Conservation (phyloP, 2,113 vertebrate species). For the Bos indicus region DNA sequence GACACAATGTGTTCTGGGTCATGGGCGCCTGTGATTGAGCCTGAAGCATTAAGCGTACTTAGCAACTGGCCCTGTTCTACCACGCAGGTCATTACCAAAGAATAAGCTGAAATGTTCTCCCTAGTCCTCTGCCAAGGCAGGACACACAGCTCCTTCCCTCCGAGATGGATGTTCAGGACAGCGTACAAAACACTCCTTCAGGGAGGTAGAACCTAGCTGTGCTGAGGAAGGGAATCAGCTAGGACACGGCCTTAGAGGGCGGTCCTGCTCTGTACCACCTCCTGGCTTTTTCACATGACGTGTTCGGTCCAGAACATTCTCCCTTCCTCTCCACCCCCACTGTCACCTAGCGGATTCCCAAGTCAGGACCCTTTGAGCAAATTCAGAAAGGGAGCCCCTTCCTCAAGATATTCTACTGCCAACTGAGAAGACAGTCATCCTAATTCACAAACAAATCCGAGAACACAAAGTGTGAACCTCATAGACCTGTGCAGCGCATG, state of each 20-base stretch:
- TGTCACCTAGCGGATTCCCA: not conserved
- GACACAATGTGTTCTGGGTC: not conserved
- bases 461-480: not conserved
- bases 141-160: not conserved
- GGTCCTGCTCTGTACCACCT: not conserved
- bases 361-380: not conserved
- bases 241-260: not conserved
- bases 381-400: not conserved
- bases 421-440: not conserved
- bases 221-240: not conserved
- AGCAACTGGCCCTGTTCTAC: not conserved
- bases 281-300: not conserved
- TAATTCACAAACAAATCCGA: not conserved
- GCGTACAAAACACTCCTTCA: rapidly evolving
- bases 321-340: rapidly evolving
- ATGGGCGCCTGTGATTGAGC: not conserved
- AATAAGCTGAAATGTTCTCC: not conserved
- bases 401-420: not conserved
- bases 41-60: not conserved
- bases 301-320: not conserved
- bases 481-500: not conserved
- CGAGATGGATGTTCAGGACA: not conserved
- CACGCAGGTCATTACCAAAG: not conserved
- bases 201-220: not conserved
- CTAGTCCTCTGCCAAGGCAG: not conserved